These are phyloP conservation scores for Labeo calbasu DNA, from an alignment of 2,797 vertebrate genomes.

Conservation along the genomic window DNA sequence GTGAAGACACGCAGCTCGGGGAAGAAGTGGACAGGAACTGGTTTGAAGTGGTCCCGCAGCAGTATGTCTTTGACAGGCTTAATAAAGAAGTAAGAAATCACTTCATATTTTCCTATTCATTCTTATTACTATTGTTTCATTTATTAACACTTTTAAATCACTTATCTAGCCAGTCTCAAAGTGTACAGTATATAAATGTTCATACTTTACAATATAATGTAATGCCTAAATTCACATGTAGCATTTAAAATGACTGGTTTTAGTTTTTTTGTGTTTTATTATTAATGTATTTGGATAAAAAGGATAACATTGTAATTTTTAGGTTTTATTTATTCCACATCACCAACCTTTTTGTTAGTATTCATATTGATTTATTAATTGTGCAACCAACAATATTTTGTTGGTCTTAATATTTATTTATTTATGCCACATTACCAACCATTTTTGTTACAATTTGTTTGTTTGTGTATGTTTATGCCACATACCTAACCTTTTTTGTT, in stretches of 20 bases:
- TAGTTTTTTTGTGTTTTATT: not conserved
- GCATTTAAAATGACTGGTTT: not conserved
- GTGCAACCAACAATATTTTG: not conserved
- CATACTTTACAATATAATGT: not conserved
- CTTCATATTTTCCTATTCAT: not conserved
- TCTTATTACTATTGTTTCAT: not conserved
- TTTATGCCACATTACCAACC: not conserved
- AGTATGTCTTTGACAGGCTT: slow-evolving; percentile 90
- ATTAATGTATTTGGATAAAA: not conserved
- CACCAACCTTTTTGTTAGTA: not conserved
- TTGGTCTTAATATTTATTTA: not conserved
- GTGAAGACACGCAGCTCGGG: slow-evolving; percentile 92
- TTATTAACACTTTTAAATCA: not conserved
- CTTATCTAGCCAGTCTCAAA: not conserved
- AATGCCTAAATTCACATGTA: not conserved
- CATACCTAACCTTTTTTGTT: not conserved
- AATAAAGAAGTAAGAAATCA: slow-evolving; percentile 82
- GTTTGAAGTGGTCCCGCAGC: slow-evolving; percentile 92
- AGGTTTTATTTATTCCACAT: not conserved
- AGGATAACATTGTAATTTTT: not conserved
- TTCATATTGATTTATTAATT: not conserved
- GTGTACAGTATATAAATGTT: not conserved
- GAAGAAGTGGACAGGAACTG: slow-evolving; percentile 97
- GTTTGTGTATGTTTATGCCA: not conserved
- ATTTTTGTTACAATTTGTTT: not conserved